Evolutionary conservation across 2,797 vertebrate genomes (phyloP).

Genomic region (Myripristis jacobus): DNA sequence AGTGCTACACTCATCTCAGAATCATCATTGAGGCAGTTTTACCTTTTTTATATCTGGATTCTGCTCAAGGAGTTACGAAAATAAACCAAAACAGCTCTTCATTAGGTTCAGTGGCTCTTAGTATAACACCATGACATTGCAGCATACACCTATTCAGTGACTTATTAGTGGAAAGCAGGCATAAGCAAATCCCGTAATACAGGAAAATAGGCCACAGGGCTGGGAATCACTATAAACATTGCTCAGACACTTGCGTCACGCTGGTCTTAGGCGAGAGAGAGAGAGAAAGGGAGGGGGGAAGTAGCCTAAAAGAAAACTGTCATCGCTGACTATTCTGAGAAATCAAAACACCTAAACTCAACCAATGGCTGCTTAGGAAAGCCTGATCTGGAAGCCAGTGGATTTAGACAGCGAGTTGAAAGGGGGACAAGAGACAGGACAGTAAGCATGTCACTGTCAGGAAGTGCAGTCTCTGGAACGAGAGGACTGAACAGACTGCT

Average conservation of each 20-base stretch:
- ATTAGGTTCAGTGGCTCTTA: not conserved
- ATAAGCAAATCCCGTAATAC: not conserved
- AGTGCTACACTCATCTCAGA: not conserved
- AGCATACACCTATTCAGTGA: not conserved
- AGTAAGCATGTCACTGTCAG: not conserved
- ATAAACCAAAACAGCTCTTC: not conserved
- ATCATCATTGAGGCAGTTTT: not conserved
- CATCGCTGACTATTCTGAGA: not conserved
- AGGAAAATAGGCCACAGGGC: slow-evolving; percentile 4
- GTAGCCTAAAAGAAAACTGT: not conserved
- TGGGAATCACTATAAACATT: slow-evolving; percentile 5
- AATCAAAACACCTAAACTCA: not conserved
- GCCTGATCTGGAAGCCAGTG: not conserved
- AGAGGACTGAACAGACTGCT: not conserved
- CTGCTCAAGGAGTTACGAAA: not conserved
- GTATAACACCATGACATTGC: not conserved
- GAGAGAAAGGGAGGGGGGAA: not conserved
- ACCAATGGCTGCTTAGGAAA: not conserved
- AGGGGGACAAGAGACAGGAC: not conserved
- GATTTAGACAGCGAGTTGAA: not conserved
- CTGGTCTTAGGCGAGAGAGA: not conserved
- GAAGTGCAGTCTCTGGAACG: not conserved
- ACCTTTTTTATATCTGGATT: not conserved
- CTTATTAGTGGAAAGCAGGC: not conserved
- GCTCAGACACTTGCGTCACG: slow-evolving; percentile 9